These are phyloP conservation scores for Cromileptes altivelis DNA, from an alignment of 2,113 vertebrate species.

Conservation along the genomic window DNA sequence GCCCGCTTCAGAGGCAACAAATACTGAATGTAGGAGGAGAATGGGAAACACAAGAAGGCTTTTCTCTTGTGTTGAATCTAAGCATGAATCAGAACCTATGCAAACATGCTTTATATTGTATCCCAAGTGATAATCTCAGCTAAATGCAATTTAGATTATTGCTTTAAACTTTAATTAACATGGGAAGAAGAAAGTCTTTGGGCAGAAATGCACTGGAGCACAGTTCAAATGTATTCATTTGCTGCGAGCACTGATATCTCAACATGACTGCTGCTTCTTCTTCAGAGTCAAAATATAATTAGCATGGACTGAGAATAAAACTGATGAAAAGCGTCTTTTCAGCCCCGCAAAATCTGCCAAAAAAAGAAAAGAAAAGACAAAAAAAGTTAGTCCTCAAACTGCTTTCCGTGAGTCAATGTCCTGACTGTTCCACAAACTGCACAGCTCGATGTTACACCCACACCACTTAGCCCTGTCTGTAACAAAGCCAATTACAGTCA, in stretches of 20 bases:
- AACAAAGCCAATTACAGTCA: conserved; percentile 64
- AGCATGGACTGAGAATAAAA: conserved; percentile 3
- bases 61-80: conserved; percentile 1
- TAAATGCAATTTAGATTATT: conserved; percentile 12
- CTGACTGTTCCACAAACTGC: conserved; percentile 16
- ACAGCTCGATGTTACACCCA: conserved; percentile 31
- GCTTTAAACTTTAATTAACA: conserved; percentile 57
- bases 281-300: conserved; percentile 48
- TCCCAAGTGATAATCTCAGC: conserved; percentile 19
- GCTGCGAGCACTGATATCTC: conserved; percentile 21
- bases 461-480: conserved; percentile 51
- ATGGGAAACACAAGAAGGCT: not conserved
- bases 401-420: conserved; percentile 3
- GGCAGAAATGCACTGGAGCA: conserved; percentile 11
- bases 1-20: not conserved
- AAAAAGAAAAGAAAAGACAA: not conserved
- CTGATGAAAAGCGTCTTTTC: not conserved
- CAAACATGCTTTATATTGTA: conserved; percentile 7
- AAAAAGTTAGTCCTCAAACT: conserved; percentile 4
- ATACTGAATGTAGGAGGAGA: not conserved
- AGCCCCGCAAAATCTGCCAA: not conserved
- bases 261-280: not conserved
- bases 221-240: conserved; percentile 34
- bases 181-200: conserved; percentile 22
- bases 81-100: conserved; percentile 5